Evolutionary conservation across 2,113 vertebrate genomes (phyloP), one percentile per base, ranked within the genome.

Genomic region (Tychaedon coryphoeus): DNA sequence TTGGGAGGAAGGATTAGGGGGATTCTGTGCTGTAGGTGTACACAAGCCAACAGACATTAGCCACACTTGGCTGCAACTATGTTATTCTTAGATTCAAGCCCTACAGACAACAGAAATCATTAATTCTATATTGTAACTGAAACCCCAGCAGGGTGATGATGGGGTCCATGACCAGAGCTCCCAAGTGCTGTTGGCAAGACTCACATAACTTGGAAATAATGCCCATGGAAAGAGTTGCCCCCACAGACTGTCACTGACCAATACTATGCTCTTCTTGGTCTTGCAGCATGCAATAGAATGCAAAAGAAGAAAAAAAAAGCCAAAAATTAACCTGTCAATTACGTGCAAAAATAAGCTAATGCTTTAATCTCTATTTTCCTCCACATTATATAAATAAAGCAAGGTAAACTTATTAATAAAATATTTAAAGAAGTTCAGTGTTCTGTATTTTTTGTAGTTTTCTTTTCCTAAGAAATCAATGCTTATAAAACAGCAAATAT

Each of bases 1-100:
- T 19, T 38, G 26, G 60, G 10, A 50, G 8, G 2, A 5, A 16
- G 6, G 9, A 33, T 22, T 53, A 75, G 40, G 8, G 16, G 8
- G 6, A 43, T 58, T 57, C 47, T 3, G 0, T 34, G 18, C 24
- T 62, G 38, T 34, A 9, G 53, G 9, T 62, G 17, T 12, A 9
- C 13, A 71, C 17, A 66, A 31, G 19, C 12, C 25, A 47, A n/a
- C 0, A 0, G 5, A 72, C 18, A 54, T 29, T 3, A 43, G 20
- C 38, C 25, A 47, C 60, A 69, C 29, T 60, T 1, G 1, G n/a
- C 28, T 43, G 36, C 5, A 25, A 28, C 47, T 33, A 3, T 9
- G 14, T 43, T 43, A 58, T 29, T 62, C 34, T 62, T 50, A 26
- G 12, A 53, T 66, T 48, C 17, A 57, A 34, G 19, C 9, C 25